These are phyloP conservation scores for Spea bombifrons DNA, from an alignment of 2,113 vertebrate species.

Conservation along the genomic window DNA sequence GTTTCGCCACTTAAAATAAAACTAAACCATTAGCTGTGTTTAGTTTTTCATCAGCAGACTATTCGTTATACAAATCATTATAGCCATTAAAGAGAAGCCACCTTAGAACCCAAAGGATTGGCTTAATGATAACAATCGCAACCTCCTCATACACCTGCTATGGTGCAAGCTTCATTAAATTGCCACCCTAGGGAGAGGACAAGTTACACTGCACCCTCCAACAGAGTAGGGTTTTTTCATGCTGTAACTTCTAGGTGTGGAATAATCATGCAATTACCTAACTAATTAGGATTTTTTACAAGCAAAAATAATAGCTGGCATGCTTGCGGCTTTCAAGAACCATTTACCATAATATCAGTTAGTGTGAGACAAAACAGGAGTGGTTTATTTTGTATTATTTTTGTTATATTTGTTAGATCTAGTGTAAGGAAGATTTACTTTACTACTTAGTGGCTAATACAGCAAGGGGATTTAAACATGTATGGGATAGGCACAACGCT, in stretches of 20 bases:
- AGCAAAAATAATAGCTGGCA: slow-evolving; percentile 48
- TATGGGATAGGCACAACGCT: too few species aligned
- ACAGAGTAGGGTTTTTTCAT: slow-evolving; percentile 48
- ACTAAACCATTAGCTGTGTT: slow-evolving; percentile 42
- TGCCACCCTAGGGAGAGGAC: slow-evolving; percentile 46
- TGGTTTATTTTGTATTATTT: too few species aligned
- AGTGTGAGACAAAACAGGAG: background rate
- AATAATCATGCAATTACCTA: slow-evolving; percentile 58
- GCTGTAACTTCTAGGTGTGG: slow-evolving; percentile 54
- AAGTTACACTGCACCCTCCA: slow-evolving; percentile 37
- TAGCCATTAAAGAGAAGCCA: slow-evolving; percentile 41
- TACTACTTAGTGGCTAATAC: too few species aligned
- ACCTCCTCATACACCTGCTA: slow-evolving; percentile 41
- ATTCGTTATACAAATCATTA: slow-evolving; percentile 47
- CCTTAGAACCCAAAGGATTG: slow-evolving; percentile 36
- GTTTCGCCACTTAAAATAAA: slow-evolving; percentile 53
- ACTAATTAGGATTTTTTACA: slow-evolving; percentile 54
- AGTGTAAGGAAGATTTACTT: too few species aligned
- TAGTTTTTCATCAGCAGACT: slow-evolving; percentile 38
- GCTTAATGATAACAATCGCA: slow-evolving; percentile 47
- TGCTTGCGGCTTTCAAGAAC: slow-evolving; percentile 31
- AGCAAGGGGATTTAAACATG: too few species aligned
- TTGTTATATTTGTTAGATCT: too few species aligned
- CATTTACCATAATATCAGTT: background rate
- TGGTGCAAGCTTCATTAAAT: slow-evolving; percentile 50